These are phyloP conservation scores for Tapera naevia DNA, from an alignment of 2,797 vertebrate genomes.

Conservation along the genomic window DNA sequence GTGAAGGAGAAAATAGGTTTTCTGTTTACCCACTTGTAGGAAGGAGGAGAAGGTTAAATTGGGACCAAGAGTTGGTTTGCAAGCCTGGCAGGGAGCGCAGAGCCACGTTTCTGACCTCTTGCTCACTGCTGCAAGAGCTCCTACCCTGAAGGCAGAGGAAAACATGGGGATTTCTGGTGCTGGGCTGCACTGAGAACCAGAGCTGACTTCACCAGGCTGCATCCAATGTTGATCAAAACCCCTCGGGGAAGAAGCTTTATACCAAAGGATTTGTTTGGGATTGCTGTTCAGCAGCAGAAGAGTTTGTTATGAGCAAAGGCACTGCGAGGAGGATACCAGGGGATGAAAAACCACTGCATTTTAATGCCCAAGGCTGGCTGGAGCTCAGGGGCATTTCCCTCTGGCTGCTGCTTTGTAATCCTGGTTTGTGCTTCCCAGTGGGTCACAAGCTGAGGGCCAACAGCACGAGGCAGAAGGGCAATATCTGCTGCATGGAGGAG, in stretches of 20 bases:
- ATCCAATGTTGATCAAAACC: not conserved
- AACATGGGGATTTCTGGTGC: accelerated
- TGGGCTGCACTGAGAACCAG: not conserved
- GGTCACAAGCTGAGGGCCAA: not conserved
- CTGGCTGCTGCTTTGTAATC: not conserved
- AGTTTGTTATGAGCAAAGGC: not conserved
- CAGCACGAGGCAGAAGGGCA: not conserved
- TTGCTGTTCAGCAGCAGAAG: not conserved
- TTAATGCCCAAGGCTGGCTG: not conserved
- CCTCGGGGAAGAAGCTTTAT: not conserved
- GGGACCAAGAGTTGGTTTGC: not conserved
- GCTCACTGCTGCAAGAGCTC: not conserved
- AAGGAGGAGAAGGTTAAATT: not conserved
- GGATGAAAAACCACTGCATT: not conserved
- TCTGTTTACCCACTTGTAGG: not conserved
- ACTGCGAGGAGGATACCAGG: not conserved
- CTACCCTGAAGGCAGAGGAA: not conserved
- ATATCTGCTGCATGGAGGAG: accelerated
- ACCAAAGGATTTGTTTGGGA: not conserved
- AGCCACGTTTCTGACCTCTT: not conserved
- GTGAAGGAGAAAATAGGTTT: not conserved
- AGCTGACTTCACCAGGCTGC: not conserved
- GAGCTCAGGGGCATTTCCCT: not conserved
- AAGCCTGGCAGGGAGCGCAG: not conserved
- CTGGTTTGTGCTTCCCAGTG: not conserved